These are phyloP conservation scores for Corythaeola cristata DNA, from an alignment of 2,113 vertebrate genomes.

Conservation along the genomic window DNA sequence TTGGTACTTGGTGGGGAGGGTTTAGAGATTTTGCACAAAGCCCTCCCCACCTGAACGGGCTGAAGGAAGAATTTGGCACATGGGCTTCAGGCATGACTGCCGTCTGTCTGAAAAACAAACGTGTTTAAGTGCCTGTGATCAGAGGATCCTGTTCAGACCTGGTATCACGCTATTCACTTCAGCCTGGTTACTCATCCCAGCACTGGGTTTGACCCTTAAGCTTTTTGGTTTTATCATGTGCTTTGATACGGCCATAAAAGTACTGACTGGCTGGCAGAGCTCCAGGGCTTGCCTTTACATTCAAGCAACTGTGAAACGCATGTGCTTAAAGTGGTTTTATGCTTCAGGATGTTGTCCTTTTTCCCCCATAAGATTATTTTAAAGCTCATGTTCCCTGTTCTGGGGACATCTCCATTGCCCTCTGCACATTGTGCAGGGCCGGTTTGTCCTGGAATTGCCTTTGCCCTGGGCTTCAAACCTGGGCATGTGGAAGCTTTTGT, in stretches of 20 bases:
- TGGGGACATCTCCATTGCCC: background rate
- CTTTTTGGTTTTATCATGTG: constrained; percentile 51
- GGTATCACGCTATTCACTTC: background rate
- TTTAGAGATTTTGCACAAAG: background rate
- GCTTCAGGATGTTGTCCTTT: constrained; percentile 14
- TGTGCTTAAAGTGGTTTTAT: background rate
- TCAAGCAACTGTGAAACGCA: background rate
- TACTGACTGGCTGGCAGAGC: constrained; percentile 44
- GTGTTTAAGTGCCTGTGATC: background rate
- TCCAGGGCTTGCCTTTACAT: constrained; percentile 14
- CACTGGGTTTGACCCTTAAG: constrained; percentile 40
- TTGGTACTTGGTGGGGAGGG: background rate
- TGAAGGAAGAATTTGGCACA: background rate
- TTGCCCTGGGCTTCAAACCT: background rate
- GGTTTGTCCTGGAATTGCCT: background rate
- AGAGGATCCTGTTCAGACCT: background rate
- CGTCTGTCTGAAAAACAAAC: background rate
- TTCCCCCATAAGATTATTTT: background rate
- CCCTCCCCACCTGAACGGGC: background rate
- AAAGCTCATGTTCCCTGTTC: background rate
- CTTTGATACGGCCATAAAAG: constrained; percentile 53
- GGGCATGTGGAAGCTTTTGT: background rate
- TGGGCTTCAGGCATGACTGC: background rate
- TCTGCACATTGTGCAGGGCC: background rate
- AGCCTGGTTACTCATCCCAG: background rate